Conservation (phyloP, 2,888 invertebrate genomes). For the Antheraea yamamai region DNA sequence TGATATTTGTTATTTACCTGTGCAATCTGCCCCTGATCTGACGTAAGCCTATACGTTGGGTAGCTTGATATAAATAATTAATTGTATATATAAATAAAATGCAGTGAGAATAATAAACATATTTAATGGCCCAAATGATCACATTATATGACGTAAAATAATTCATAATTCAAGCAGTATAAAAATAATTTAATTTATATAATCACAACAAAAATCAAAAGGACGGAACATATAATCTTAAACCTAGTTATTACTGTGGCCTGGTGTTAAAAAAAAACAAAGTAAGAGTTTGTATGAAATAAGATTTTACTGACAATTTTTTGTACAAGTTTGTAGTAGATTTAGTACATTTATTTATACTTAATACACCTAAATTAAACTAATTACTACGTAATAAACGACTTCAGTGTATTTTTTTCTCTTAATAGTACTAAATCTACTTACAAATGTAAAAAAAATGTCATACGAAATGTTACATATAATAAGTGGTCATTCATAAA, state of each 20-base stretch:
- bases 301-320: not conserved
- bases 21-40: no score
- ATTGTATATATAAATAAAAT: not conserved
- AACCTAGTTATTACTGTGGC: not conserved
- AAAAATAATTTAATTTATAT: constrained; percentile 1
- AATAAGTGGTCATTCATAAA: no score
- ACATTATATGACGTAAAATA: not conserved
- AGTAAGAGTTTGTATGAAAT: not conserved
- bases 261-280: not conserved
- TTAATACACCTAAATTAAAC: not conserved
- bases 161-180: not conserved
- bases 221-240: not conserved
- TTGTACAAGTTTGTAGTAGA: not conserved
- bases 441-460: no score
- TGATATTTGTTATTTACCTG: no score
- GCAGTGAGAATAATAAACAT: not conserved
- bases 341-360: not conserved
- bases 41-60: no score
- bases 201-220: constrained; percentile 16
- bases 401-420: no score
- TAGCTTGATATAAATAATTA: no score
- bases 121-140: constrained; percentile 5
- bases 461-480: no score
- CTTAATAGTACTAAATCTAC: no score
- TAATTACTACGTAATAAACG: not conserved